phyloP scores from a whole-genome alignment of 2,113 vertebrate genomes.

The Bufo bufo region DNA sequence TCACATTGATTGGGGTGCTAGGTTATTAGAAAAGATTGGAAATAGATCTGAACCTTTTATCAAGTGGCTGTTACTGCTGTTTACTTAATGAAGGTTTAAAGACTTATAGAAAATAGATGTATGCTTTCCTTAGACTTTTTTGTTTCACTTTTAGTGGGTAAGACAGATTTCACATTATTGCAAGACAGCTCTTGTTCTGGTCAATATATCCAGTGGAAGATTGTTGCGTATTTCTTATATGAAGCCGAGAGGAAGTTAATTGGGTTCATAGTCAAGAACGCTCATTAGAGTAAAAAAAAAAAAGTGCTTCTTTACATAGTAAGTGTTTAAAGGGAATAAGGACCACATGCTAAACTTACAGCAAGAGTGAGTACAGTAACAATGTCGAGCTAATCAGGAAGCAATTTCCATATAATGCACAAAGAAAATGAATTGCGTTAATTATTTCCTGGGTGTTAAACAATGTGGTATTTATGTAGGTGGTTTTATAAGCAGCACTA shows the following conservation, averaged over 20 bases:
- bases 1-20: constrained; percentile 43
- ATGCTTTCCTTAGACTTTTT: constrained; percentile 47
- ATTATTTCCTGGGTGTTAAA: constrained; percentile 1
- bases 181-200: constrained; percentile 45
- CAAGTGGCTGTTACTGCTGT: constrained; percentile 53
- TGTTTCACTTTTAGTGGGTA: constrained; percentile 38
- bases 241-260: constrained; percentile 52
- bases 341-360: background rate
- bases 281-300: constrained; percentile 30
- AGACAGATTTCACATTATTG: constrained; percentile 53
- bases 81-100: constrained; percentile 53
- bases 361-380: background rate
- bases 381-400: background rate
- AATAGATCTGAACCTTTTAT: constrained; percentile 53
- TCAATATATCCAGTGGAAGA: constrained; percentile 45
- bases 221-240: constrained; percentile 23
- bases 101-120: constrained; percentile 54
- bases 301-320: constrained; percentile 21
- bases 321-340: background rate
- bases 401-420: background rate
- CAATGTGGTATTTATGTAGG: constrained; percentile 5
- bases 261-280: constrained; percentile 46
- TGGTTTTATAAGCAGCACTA: background rate
- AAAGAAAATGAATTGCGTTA: constrained; percentile 1
- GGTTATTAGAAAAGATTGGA: constrained; percentile 55